Conservation (phyloP, 2,113 vertebrate genomes). For the Tautogolabrus adspersus region DNA sequence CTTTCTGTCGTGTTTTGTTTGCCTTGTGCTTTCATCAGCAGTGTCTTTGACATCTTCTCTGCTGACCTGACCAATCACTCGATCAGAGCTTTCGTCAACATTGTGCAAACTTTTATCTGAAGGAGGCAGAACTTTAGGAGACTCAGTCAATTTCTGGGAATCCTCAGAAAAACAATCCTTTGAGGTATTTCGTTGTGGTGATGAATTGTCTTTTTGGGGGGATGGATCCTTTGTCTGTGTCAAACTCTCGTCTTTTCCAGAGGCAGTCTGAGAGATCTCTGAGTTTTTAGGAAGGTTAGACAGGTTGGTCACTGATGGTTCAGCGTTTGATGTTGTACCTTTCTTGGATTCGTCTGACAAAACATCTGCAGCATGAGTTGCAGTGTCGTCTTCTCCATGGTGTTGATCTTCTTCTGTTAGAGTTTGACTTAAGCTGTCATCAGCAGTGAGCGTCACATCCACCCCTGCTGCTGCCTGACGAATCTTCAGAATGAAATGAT, state of each 20-base stretch:
- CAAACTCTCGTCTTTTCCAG: not conserved
- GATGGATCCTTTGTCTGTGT: not conserved
- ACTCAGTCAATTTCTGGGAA: not conserved
- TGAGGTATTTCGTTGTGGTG: constrained; percentile 1
- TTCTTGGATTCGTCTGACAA: not conserved
- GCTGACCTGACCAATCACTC: not conserved
- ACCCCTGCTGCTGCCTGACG: constrained; percentile 78
- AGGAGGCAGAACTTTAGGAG: not conserved
- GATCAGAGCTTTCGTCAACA: not conserved
- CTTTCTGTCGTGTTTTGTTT: not conserved
- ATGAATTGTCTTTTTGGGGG: not conserved
- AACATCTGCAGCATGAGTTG: not conserved
- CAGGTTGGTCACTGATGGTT: not conserved
- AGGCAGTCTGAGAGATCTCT: not conserved
- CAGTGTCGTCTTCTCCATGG: not conserved
- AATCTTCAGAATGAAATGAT: constrained; percentile 96
- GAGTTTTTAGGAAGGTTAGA: not conserved
- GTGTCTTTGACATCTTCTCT: not conserved
- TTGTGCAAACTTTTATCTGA: constrained; percentile 1
- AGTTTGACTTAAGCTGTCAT: constrained; percentile 47
- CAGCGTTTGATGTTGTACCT: not conserved
- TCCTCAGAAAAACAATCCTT: not conserved
- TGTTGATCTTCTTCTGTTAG: constrained; percentile 32
- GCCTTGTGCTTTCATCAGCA: not conserved
- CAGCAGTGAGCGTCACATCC: constrained; percentile 17